Conservation (phyloP, 2,113 vertebrate genomes). For the Ginglymostoma cirratum region DNA sequence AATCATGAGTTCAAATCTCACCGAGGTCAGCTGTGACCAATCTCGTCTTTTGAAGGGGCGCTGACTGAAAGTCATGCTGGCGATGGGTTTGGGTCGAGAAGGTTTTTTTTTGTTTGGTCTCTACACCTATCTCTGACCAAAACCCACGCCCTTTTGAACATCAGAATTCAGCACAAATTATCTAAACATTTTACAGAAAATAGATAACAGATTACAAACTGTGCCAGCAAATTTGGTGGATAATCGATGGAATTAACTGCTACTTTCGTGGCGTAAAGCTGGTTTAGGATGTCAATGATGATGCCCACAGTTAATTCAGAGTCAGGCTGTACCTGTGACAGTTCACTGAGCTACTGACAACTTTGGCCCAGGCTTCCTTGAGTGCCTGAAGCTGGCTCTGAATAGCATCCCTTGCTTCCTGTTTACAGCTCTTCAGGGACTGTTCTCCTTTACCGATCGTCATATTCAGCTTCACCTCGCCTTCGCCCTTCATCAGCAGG, state of each 20-base stretch:
- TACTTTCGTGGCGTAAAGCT: not conserved
- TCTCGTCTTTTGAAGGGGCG: not conserved
- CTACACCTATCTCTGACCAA: not conserved
- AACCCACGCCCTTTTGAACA: not conserved
- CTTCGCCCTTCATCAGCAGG: slow-evolving; percentile 90
- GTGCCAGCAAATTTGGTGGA: not conserved
- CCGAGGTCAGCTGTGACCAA: not conserved
- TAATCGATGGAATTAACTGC: not conserved
- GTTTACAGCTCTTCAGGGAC: slow-evolving; percentile 67
- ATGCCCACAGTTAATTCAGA: not conserved
- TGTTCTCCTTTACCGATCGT: slow-evolving; percentile 88
- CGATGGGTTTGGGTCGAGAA: not conserved
- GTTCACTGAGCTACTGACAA: slow-evolving; percentile 67
- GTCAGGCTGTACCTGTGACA: slow-evolving; percentile 73
- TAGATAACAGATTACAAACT: not conserved
- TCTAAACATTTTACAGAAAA: not conserved
- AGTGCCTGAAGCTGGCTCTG: slow-evolving; percentile 72
- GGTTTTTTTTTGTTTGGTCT: not conserved
- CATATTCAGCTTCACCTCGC: slow-evolving; percentile 92
- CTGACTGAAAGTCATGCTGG: too few species aligned
- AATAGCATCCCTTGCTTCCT: slow-evolving; percentile 72
- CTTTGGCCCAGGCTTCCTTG: slow-evolving; percentile 71
- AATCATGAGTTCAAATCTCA: not conserved
- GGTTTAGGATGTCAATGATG: too few species aligned
- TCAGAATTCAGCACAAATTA: not conserved